Evolutionary conservation across 2,888 invertebrate genomes (phyloP), one percentile per base, ranked within the genome.

Genomic region (Chymomyza procnemis): DNA sequence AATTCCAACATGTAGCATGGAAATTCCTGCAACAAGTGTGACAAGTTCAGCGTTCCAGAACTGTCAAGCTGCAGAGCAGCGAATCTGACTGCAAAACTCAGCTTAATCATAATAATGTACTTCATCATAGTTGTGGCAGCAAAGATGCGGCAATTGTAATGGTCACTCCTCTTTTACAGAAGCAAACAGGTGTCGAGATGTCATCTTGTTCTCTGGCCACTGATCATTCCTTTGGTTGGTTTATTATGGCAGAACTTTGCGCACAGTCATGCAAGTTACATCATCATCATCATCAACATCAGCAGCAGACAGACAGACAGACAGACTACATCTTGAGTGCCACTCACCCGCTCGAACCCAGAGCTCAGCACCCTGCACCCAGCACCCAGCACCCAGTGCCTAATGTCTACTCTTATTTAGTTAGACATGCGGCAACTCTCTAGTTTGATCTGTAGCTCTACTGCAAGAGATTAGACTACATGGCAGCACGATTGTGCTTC

Each of bases 371-470:
- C 34, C 5, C 34, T 1, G 34, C 4, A 34, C 34, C 5, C 34
- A 34, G 4, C 3, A 41, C 34, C 34, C 34, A 12, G 34, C 34
- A 41, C 34, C 34, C 34, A 41, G 34, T 41, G 9, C 12, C 12
- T 41, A 41, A 41, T 41, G 34, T 41, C 34, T 41, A 41, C 34
- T 41, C 34, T 41, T 41, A 41, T 41, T 41, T 12, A 41, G 12
- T 41, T 41, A 41, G 34, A 41, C 34, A 41, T 12, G 34, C 34
- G 12, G 34, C 34, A 41, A 1, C 34, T 41, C 34, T 41, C 34
- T 41, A 55, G 64, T 75, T 69, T 84, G 79, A 81, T 81, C 81
- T 78, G 66, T 59, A 67, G 73, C 69, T 64, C 12, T 4, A 69
- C 69, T 66, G 64, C 61, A 73, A 50, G 71, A 60, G 64, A 41